Evolutionary conservation across 1,140 invertebrate genomes (phyloP).

Genomic region (Apis mellifera): Amel_HAv3.1 CM009944.2:10505001-10505500

Average conservation of each 20-base stretch:
- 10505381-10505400: background rate
- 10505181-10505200: background rate
- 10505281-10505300: background rate
- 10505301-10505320: constrained; percentile 10
- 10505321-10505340: constrained; percentile 11
- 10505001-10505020: background rate
- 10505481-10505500: constrained; percentile 33
- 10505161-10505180: background rate
- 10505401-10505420: background rate
- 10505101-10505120: background rate
- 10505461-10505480: constrained; percentile 27
- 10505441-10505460: constrained; percentile 19
- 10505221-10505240: background rate
- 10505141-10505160: background rate
- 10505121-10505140: background rate
- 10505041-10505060: constrained; percentile 24
- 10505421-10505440: background rate
- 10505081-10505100: background rate
- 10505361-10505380: background rate
- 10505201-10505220: background rate
- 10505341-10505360: background rate
- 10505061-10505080: constrained; percentile 2
- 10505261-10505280: no score
- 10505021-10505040: constrained; percentile 18
- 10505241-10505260: background rate